Conservation (phyloP, 1,140 invertebrate species). For the Stegodyphus dumicola region DNA sequence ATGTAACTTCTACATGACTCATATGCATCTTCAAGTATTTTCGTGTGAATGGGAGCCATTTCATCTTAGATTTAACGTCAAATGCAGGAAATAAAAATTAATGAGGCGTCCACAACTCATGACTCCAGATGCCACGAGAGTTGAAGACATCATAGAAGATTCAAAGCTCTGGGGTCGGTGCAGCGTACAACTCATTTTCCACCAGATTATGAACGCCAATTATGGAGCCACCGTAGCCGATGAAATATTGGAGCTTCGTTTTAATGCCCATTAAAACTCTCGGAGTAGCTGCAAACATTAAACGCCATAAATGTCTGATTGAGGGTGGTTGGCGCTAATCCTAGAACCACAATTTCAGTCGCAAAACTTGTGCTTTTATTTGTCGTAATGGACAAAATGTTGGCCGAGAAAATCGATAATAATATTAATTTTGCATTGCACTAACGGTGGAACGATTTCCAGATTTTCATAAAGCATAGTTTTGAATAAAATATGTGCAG, state of each 20-base stretch:
- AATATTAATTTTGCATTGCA: neutral
- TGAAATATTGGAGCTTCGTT: slow-evolving; percentile 1
- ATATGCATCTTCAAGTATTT: neutral
- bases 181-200: slow-evolving; percentile 1
- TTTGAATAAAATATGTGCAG: too few relatives aligned
- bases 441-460: neutral
- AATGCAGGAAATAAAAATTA: slow-evolving; percentile 12
- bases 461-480: neutral
- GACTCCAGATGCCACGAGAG: neutral
- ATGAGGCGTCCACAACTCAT: neutral
- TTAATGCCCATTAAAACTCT: slow-evolving; percentile 1
- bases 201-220: neutral
- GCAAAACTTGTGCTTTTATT: neutral
- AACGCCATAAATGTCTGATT: neutral
- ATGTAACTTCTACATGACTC: too few relatives aligned
- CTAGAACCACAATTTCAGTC: neutral
- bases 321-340: neutral
- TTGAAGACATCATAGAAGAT: slow-evolving; percentile 1
- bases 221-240: neutral
- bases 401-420: neutral
- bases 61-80: slow-evolving; percentile 1
- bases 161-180: slow-evolving; percentile 3
- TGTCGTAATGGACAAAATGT: neutral
- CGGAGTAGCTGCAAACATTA: too few relatives aligned
- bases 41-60: neutral